A percentile compares a stretch with the other conserved stretches of the same genome.
Conservation (phyloP, 1,140 invertebrate genomes). For the Spodoptera frugiperda region DNA sequence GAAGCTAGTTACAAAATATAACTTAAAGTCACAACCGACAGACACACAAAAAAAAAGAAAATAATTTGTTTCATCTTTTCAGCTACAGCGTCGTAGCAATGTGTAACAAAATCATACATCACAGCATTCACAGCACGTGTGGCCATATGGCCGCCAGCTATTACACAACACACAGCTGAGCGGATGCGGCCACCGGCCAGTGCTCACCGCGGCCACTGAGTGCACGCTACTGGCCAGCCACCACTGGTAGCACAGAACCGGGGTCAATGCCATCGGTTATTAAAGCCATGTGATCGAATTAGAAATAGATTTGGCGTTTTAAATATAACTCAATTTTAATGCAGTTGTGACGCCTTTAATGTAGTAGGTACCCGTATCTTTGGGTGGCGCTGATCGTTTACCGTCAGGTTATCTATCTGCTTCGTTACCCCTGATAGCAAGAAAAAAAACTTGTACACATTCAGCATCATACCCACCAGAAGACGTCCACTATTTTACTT, state of each 20-base stretch:
- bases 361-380: no score
- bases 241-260: background rate
- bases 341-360: no score
- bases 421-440: no score
- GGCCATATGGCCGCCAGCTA: slow-evolving; percentile 1
- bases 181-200: background rate
- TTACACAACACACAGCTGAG: background rate
- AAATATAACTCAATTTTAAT: no score
- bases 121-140: background rate
- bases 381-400: no score
- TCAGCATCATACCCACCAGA: no score
- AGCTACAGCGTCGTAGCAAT: background rate
- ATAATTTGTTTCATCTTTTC: background rate
- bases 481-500: no score
- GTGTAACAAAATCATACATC: background rate
- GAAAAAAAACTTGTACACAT: no score
- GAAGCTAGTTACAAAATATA: no score
- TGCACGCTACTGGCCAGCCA: background rate
- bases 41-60: no score
- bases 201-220: background rate
- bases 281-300: background rate
- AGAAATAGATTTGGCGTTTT: background rate
- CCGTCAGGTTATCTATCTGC: no score
- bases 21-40: no score
- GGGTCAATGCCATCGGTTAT: slow-evolving; percentile 10